Conservation (phyloP, 2,797 vertebrate species). For the Liparis tanakae region DNA sequence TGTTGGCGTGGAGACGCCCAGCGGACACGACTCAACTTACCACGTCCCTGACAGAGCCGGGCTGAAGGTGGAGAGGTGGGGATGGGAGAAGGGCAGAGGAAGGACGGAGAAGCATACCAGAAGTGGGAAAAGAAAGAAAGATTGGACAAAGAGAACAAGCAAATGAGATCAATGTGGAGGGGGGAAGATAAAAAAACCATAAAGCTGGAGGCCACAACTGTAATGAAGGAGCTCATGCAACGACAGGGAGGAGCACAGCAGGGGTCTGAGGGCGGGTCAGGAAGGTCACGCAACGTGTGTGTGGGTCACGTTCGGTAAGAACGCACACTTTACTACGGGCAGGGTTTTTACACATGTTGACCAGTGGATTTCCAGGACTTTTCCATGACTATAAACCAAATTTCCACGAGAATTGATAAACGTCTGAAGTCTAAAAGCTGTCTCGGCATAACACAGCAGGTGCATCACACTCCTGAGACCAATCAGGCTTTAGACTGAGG, state of each 20-base stretch:
- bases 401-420: too few relatives aligned
- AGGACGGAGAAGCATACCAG: slow-evolving; percentile 76
- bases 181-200: slow-evolving; percentile 55
- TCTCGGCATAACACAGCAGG: too few relatives aligned
- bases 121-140: slow-evolving; percentile 76
- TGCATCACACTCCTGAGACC: too few relatives aligned
- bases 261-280: background rate
- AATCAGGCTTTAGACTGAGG: too few relatives aligned
- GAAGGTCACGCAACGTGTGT: slow-evolving; percentile 2
- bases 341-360: too few relatives aligned
- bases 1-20: slow-evolving; percentile 53
- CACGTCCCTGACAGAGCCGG: slow-evolving; percentile 99
- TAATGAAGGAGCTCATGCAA: slow-evolving; percentile 63
- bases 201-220: slow-evolving; percentile 32
- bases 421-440: too few relatives aligned
- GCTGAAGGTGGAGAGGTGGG: slow-evolving; percentile 89
- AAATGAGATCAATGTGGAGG: slow-evolving; percentile 64
- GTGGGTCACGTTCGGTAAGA: slow-evolving; percentile 3
- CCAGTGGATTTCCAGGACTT: too few relatives aligned
- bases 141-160: slow-evolving; percentile 83
- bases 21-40: slow-evolving; percentile 88
- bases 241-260: slow-evolving; percentile 58
- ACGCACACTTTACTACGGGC: background rate
- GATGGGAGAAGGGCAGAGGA: slow-evolving; percentile 78
- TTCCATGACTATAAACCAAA: too few relatives aligned